Percentiles rank a stretch among this genome's conserved stretches.
Conservation (phyloP, 2,888 invertebrate species). For the Cyclophora albipunctata region DNA sequence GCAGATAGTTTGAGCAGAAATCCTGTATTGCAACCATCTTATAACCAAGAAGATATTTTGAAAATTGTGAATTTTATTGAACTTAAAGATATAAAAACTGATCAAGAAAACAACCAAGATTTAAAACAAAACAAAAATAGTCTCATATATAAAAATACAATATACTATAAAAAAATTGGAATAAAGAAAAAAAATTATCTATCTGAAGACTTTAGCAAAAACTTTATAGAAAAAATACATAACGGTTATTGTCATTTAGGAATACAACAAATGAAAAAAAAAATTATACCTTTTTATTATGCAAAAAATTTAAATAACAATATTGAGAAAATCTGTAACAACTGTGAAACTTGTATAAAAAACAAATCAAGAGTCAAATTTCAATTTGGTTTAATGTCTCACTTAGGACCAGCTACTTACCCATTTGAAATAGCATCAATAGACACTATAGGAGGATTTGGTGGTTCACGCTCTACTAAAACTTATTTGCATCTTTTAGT, state of each 20-base stretch:
- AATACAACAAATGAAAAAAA: constrained; percentile 2
- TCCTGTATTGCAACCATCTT: constrained; percentile 11
- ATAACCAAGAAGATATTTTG: constrained; percentile 16
- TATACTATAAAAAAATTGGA: constrained; percentile 12
- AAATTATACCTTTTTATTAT: too few species aligned
- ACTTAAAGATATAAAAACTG: too few species aligned
- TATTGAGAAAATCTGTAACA: constrained; percentile 15
- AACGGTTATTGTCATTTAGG: constrained; percentile 3
- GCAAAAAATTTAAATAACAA: too few species aligned
- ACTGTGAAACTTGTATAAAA: constrained; percentile 18
- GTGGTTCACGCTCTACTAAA: constrained; percentile 22
- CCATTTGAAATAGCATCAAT: constrained; percentile 21
- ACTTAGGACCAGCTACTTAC: too few species aligned
- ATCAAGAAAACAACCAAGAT: constrained; percentile 10
- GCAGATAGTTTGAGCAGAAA: too few species aligned
- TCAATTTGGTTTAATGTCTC: constrained; percentile 23
- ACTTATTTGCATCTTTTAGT: too few species aligned
- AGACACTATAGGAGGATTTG: constrained; percentile 22
- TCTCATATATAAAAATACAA: too few species aligned
- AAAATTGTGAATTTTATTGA: constrained; percentile 19
- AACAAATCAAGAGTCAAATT: too few species aligned
- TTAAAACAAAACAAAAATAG: constrained; percentile 10
- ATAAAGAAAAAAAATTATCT: constrained; percentile 2
- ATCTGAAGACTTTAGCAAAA: constrained; percentile 2
- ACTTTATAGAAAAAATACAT: not conserved